A percentile compares a stretch with the other conserved stretches of the same genome.
Conservation (phyloP, 2,888 invertebrate species). For the Erebia ligea region DNA sequence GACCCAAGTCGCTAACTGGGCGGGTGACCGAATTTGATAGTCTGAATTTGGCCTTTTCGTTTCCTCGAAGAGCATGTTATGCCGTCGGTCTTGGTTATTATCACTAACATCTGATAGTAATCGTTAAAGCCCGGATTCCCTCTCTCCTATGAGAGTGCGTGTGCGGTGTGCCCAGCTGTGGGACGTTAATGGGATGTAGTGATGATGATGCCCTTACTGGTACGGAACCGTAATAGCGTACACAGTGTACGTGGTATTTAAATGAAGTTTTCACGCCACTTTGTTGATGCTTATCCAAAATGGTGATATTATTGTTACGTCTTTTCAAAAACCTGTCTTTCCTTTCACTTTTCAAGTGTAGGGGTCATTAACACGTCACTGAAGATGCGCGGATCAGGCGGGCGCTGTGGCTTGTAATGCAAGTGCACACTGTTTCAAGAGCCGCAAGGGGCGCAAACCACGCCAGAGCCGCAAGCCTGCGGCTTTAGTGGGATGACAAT, state of each 20-base stretch:
- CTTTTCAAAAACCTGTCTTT: slow-evolving; percentile 27
- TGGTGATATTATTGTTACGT: slow-evolving; percentile 15
- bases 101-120: no score
- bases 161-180: no score
- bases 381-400: slow-evolving; percentile 36
- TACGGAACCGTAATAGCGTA: neutral
- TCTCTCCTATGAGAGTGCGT: no score
- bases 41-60: no score
- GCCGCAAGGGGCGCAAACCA: neutral
- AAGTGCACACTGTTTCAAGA: neutral
- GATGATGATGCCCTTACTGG: neutral
- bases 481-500: no score
- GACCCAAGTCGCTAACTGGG: no score
- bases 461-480: no score
- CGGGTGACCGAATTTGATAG: no score
- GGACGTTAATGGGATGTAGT: no score
- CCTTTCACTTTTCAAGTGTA: slow-evolving; percentile 57
- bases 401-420: neutral
- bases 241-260: neutral
- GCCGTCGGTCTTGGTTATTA: no score
- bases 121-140: no score
- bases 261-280: neutral
- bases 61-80: no score
- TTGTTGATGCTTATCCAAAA: neutral
- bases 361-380: slow-evolving; percentile 48